Evolutionary conservation across 2,888 invertebrate species (phyloP), one percentile per base, ranked within the genome.

Genomic region (Ferrisia virgata): DNA sequence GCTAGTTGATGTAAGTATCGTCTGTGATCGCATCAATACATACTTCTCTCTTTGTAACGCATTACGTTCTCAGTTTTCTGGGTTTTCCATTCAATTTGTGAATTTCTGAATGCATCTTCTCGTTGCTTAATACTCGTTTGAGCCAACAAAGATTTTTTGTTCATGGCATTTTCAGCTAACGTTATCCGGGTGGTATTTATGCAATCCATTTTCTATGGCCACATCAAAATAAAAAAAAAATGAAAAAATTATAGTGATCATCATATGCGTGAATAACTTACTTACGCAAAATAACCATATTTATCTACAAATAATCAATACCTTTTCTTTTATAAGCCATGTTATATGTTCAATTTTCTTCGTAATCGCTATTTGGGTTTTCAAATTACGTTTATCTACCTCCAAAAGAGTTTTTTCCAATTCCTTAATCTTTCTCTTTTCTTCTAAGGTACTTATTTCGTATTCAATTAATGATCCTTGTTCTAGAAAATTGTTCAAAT

Each of bases 191-290:
- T 39, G 4, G 18, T 58, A 22, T 81, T 81, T 31, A 81, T 15
- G 81, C 64, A 81, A 36, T 81, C 81, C 18, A 81, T 81, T 81
- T 58, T 47, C 81, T 81, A 72, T 72, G 3, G 22, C n/a, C 36
- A 72, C 15, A 72, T n/a, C n/a, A n/a, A n/a, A n/a, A n/a, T n/a
- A 33, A 6, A 3, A 33, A n/a, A 25, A 69, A 69, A 28, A 28
- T 3, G 31, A 28, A 15, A 43, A 15, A 22, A 69, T 15, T 9
- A 13, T 69, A 8, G 13, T 31, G n/a, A n/a, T n/a, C n/a, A n/a
- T n/a, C n/a, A n/a, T n/a, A n/a, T n/a, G n/a, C n/a, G n/a, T n/a
- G n/a, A n/a, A n/a, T n/a, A n/a, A n/a, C n/a, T n/a, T n/a, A n/a
- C n/a, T n/a, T n/a, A n/a, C n/a, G n/a, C n/a, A n/a, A n/a, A n/a